Base-by-base conservation (phyloP, 2,888 invertebrate species). In the Exephanes ischioxanthus region DNA sequence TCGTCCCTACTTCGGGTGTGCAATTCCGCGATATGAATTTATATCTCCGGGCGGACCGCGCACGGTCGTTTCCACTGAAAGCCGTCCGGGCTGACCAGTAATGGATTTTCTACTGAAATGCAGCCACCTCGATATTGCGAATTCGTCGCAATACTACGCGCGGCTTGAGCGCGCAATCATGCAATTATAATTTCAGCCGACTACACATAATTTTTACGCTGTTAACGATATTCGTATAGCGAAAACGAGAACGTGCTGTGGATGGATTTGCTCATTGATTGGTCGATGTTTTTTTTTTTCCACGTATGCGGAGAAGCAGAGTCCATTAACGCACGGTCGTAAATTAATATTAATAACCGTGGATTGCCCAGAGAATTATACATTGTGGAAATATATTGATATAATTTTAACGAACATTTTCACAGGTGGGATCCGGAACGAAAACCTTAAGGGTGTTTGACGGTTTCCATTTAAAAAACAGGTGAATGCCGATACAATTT, bases 31-130 rank as follows among this genome's bases (percentile, higher is more conserved):
- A 26, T 48, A 16, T 75, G 41, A 37, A 37, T 37, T 37, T 37
- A 45, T 58, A 3, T 45, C n/a, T 5, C 41, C n/a, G 2, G 83
- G 48, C 80, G 30, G 84, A 71, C 53, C 48, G 14, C 66, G 4
- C 37, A 11, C n/a, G 58, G 37, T 3, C 0, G 9, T 58, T 71
- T 72, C 76, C 67, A 84, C 84, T 84, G 30, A 51, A 33, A 37
- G 48, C 58, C 0, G 2, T 1, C 16, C 30, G 45, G 55, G 68
- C 53, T 33, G 53, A 30, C 37, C n/a, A 53, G 63, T 82, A 41
- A 72, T 9, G 5, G 19, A 19, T 55, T 70, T 61, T 58, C 45
- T 45, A 9, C 19, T 33, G 55, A 26, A 22, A 22, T 19, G 0
- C 22, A 11, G n/a, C 22, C 11, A 58, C 58, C 58, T 58, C 11